Percentiles rank a stretch among this genome's conserved stretches.
Conservation (phyloP, 2,113 vertebrate species). For the Eurypyga helias region DNA sequence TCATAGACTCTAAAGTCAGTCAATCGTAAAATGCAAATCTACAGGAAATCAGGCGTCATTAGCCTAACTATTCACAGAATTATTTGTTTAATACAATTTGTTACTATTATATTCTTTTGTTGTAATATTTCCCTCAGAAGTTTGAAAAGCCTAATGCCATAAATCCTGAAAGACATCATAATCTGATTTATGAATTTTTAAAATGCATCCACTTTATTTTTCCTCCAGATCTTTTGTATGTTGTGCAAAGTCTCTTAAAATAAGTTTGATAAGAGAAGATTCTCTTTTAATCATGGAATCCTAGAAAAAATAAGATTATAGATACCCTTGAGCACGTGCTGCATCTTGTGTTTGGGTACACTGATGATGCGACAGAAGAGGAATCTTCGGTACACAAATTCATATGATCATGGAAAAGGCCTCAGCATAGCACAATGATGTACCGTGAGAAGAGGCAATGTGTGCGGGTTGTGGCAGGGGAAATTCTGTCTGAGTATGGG, state of each 20-base stretch:
- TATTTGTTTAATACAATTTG: background rate
- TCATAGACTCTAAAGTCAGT: background rate
- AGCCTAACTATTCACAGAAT: background rate
- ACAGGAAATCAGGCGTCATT: background rate
- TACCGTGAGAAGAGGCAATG: background rate
- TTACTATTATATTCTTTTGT: background rate
- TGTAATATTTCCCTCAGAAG: background rate
- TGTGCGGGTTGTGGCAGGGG: accelerated
- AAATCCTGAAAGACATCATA: background rate
- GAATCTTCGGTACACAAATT: background rate
- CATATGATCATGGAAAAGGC: background rate
- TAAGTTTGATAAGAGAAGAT: background rate
- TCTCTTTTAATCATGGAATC: background rate
- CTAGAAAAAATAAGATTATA: background rate
- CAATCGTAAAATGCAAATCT: background rate
- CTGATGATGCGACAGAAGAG: background rate
- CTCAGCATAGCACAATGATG: accelerated
- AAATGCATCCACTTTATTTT: background rate
- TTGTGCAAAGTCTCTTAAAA: background rate
- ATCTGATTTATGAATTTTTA: background rate
- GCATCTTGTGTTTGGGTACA: background rate
- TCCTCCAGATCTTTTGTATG: background rate
- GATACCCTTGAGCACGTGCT: background rate
- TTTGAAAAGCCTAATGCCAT: background rate
- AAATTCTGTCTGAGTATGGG: background rate